Base-by-base conservation (phyloP, 2,888 invertebrate genomes). In the Diogma glabrata region DNA sequence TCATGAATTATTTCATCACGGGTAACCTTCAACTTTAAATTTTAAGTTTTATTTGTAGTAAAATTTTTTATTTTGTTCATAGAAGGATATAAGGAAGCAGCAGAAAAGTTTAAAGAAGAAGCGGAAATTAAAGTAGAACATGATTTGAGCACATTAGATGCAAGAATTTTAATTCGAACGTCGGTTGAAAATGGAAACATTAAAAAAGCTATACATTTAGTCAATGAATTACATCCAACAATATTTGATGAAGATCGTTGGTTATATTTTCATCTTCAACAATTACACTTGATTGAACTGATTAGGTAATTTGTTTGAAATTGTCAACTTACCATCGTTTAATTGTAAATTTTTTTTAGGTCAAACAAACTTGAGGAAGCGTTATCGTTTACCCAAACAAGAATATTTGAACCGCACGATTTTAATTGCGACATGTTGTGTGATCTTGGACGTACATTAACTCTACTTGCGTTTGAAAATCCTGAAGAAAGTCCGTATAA, bases 1-100 rank as follows among this genome's bases (percentile, higher is more conserved):
- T 97, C 58, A 96, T 97, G 95, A 95, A 97, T 73, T 97, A 97
- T 72, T 78, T 97, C 63, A 93, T 96, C 38, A 95, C 93, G 73
- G 94, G 93, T 92, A 71, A 69, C 19, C 26, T 36, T 12, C 7
- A 14, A n/a, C 28, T 28, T 28, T 28, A n/a, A 12, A 28, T 28
- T 10, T 28, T 3, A 36, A 4, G n/a, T 14, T 36, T 8, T 14
- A 14, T 43, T n/a, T n/a, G n/a, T n/a, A n/a, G n/a, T n/a, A n/a
- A n/a, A n/a, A n/a, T n/a, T n/a, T n/a, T n/a, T n/a, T n/a, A n/a
- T n/a, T n/a, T n/a, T n/a, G n/a, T n/a, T n/a, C n/a, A n/a, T 12
- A 43, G 91, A 92, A 71, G 92, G 91, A 5, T 92, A 91, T 62
- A 90, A 96, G 71, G 97, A 97, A 68, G 96, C 96, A 4, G 96